These are phyloP conservation scores for Mycalesis mineus DNA, from an alignment of 2,888 invertebrate genomes.

Conservation along the genomic window DNA sequence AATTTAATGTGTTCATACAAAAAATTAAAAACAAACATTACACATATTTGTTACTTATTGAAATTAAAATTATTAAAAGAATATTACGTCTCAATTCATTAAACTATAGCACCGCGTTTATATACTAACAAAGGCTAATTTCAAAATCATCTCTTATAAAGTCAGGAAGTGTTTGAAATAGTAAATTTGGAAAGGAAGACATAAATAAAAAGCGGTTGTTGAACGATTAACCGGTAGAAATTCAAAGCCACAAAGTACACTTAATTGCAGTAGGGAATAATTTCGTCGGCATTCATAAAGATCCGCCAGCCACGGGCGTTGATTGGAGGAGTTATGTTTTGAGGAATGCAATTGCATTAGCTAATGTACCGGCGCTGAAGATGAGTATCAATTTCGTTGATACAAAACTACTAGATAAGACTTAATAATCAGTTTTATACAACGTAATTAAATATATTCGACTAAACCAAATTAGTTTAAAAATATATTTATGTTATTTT, in stretches of 20 bases:
- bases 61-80: too few species aligned
- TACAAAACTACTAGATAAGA: conserved; percentile 30
- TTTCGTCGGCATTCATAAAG: conserved; percentile 21
- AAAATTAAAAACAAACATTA: too few species aligned
- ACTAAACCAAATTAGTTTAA: too few species aligned
- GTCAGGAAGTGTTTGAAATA: too few species aligned
- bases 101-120: too few species aligned
- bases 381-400: conserved; percentile 30
- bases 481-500: too few species aligned
- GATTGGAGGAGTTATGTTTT: conserved; percentile 66
- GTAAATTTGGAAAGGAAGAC: not conserved
- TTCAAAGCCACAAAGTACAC: not conserved
- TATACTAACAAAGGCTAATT: too few species aligned
- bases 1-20: too few species aligned
- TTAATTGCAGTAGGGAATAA: conserved; percentile 11
- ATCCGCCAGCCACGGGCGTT: conserved; percentile 46
- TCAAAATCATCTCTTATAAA: too few species aligned
- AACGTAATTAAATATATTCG: too few species aligned
- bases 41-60: too few species aligned
- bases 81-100: too few species aligned
- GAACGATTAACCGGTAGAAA: not conserved
- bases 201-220: not conserved
- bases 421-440: not conserved
- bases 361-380: conserved; percentile 56
- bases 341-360: conserved; percentile 70